Base-by-base conservation (phyloP, 2,113 vertebrate species). In the Mesoclemmys tuberculata region DNA sequence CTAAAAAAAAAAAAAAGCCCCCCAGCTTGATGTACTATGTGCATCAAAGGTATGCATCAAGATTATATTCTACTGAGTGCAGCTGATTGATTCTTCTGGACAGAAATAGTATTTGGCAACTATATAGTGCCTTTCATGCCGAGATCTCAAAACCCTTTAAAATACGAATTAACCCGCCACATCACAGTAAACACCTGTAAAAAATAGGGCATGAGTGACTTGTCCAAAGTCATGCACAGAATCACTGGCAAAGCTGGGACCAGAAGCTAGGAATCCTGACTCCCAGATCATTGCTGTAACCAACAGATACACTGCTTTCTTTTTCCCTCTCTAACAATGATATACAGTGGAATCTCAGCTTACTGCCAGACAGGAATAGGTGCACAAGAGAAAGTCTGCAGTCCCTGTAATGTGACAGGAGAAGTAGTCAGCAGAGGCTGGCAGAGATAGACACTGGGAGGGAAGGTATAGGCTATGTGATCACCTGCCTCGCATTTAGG, bases 91-190 rank as follows among this genome's bases (percentile, higher is more conserved):
- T 10, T 21, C 21, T 5, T 41, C 68, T 11, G n/a, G 61, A 19
- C 68, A 41, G n/a, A 41, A 74, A 38, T 16, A 21, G n/a, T 11
- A n/a, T 19, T 22, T 38, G 64, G n/a, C 64, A 38, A 41, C 10
- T 0, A 0, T 41, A 71, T 6, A 74, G 77, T 1, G 0, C 13
- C 84, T 81, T 71, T 81, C 8, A 74, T 16, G 31, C 27, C 22
- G 0, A 0, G 77, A 79, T 44, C 46, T 75, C 38, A 1, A 46
- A 61, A 41, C 0, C 0, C 55, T 90, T 64, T 80, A 19, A 82
- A 71, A 46, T 2, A 1, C 49, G 46, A 26, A 13, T 74, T 82
- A 79, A 54, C 19, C 6, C 54, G 61, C n/a, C 16, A 22, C 1
- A 18, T 35, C 77, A 13, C 80, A 21, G 54, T 44, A 35, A 13